phyloP scores from a whole-genome alignment of 2,888 invertebrate species.

The Synergus gifuensis region DNA sequence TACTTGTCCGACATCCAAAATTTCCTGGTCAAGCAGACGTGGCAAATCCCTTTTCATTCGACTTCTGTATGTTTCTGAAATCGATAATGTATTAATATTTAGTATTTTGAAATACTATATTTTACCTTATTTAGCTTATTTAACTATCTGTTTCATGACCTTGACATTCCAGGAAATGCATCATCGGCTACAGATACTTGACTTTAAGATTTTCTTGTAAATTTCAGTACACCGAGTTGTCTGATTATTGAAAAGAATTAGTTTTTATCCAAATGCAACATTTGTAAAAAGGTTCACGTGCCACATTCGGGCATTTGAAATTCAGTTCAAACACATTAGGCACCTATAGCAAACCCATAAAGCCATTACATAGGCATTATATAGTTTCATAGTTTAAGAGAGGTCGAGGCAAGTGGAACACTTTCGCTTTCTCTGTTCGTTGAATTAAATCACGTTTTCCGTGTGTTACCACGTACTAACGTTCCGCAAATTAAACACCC shows the following conservation, averaged over 20 bases:
- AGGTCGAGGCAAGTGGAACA: conserved; percentile 66
- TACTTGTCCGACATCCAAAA: conserved; percentile 85
- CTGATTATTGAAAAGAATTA: not conserved
- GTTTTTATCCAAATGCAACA: no score
- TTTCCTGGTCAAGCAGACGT: conserved; percentile 77
- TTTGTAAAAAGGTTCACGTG: not conserved
- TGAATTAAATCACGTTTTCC: conserved; percentile 45
- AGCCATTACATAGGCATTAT: conserved; percentile 58
- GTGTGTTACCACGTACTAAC: conserved; percentile 40
- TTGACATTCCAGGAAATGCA: no score
- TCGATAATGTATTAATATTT: no score
- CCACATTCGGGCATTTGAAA: not conserved
- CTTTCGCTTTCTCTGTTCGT: conserved; percentile 70
- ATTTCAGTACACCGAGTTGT: not conserved
- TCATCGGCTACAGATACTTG: no score
- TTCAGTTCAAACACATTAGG: not conserved
- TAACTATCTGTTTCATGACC: no score
- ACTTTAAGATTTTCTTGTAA: not conserved
- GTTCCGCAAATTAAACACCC: conserved; percentile 45
- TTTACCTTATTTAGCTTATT: no score
- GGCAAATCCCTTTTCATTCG: conserved; percentile 81
- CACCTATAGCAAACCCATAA: conserved; percentile 38
- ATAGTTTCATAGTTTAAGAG: conserved; percentile 47
- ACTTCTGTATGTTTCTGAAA: conserved; percentile 85
- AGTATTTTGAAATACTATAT: no score